Conservation (phyloP, 2,113 vertebrate species). For the sheep (Ovis aries) region ARS-UI_Ramb_v3.0 NC_056055.1:23734501-23735000, state of each 20-base stretch:
- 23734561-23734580: not conserved
- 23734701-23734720: not conserved
- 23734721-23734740: not conserved
- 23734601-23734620: not conserved
- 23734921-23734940: not conserved
- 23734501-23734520: not conserved
- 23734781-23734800: not conserved
- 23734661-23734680: not conserved
- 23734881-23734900: not conserved
- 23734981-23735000: not conserved
- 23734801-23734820: not conserved
- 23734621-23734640: not conserved
- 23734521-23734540: not conserved
- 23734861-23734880: not conserved
- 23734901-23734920: no score
- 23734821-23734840: not conserved
- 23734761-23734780: not conserved
- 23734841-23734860: not conserved
- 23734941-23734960: not conserved
- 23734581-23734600: not conserved
- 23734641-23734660: not conserved
- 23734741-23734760: fast-evolving
- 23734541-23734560: not conserved
- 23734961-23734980: not conserved
- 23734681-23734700: not conserved